phyloP scores from a whole-genome alignment of 1,140 invertebrate genomes.

The Drosophila biarmipes region DNA sequence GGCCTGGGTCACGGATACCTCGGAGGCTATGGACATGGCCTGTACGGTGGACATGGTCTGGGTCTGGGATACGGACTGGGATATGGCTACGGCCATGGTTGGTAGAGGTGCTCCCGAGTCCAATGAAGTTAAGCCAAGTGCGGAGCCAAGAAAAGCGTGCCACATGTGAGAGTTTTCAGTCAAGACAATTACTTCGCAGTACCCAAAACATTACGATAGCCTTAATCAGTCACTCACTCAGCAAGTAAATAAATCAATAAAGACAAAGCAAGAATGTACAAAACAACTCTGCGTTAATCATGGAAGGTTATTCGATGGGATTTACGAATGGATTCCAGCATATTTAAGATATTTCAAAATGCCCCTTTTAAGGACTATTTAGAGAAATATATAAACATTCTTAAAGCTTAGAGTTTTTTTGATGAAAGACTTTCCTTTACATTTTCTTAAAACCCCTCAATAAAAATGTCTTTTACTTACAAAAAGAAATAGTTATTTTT shows the following conservation, averaged over 20 bases:
- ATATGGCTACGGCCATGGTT: conserved; percentile 56
- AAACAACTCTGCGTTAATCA: background rate
- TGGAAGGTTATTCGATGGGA: too few relatives aligned
- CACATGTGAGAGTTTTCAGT: conserved; percentile 56
- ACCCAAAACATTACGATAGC: conserved; percentile 36
- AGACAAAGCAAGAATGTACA: conserved; percentile 20
- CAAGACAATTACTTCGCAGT: conserved; percentile 43
- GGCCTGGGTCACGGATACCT: conserved; percentile 67
- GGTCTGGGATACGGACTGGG: conserved; percentile 70
- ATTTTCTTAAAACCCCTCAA: too few relatives aligned
- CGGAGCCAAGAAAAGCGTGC: conserved; percentile 19
- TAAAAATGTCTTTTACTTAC: too few relatives aligned
- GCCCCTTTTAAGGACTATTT: too few relatives aligned
- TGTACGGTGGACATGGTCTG: conserved; percentile 62
- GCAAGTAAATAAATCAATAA: conserved; percentile 41
- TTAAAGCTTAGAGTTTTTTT: too few relatives aligned
- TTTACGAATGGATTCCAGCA: too few relatives aligned
- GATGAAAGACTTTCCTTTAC: too few relatives aligned
- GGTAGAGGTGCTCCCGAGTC: conserved; percentile 31
- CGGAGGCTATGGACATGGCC: conserved; percentile 67
- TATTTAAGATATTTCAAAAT: too few relatives aligned
- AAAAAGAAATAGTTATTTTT: background rate
- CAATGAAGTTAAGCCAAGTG: background rate
- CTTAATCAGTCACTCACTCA: conserved; percentile 39
- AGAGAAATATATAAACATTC: too few relatives aligned